phyloP scores from a whole-genome alignment of 2,113 vertebrate genomes.

The Cairina moschata region DNA sequence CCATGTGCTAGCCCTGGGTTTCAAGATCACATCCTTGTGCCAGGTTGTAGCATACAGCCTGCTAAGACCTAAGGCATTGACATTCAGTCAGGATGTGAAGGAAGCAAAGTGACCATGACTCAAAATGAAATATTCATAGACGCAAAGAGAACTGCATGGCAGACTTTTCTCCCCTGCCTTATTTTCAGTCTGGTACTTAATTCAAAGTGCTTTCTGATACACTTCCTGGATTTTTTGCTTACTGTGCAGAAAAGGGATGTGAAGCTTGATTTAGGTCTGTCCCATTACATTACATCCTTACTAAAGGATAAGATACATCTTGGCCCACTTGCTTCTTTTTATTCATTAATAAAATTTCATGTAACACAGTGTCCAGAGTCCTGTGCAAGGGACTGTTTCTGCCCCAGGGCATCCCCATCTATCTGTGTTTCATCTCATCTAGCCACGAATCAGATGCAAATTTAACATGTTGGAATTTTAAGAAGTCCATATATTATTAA shows the following conservation, averaged over 20 bases:
- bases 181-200: neutral
- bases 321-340: neutral
- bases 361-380: neutral
- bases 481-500: neutral
- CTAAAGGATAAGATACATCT: neutral
- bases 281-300: neutral
- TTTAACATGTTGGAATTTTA: neutral
- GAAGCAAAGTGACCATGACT: neutral
- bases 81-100: neutral
- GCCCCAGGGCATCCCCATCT: neutral
- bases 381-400: neutral
- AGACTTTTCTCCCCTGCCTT: neutral
- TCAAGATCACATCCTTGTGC: neutral
- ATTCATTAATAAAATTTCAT: neutral
- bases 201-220: neutral
- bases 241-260: neutral
- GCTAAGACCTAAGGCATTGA: neutral
- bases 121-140: neutral
- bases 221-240: neutral
- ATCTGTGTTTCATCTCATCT: neutral
- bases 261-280: neutral
- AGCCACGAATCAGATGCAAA: neutral
- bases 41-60: neutral
- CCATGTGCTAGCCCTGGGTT: neutral
- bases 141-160: neutral